Percentiles rank a stretch among this genome's conserved stretches.
These are phyloP conservation scores for Suricata suricatta DNA, from an alignment of 2,113 vertebrate species.

Conservation along the genomic window DNA sequence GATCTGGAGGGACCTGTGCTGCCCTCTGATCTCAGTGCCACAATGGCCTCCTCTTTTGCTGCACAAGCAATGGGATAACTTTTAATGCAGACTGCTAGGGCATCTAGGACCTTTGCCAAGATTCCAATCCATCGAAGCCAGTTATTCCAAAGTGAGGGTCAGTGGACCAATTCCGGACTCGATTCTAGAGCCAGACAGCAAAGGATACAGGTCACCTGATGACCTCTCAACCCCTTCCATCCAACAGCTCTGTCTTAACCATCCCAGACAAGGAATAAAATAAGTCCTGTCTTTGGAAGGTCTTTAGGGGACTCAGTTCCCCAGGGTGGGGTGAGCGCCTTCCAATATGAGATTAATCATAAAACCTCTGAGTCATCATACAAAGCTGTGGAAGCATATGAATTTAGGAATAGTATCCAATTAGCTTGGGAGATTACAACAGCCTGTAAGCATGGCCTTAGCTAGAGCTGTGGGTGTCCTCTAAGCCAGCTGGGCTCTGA, in stretches of 20 bases:
- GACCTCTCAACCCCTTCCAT: not conserved
- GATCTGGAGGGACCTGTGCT: not conserved
- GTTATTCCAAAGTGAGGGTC: not conserved
- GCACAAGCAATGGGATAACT: not conserved
- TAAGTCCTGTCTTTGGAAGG: not conserved
- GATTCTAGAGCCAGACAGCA: not conserved
- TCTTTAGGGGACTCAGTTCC: slow-evolving; percentile 26
- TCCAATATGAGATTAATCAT: slow-evolving; percentile 4
- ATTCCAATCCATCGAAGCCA: slow-evolving; percentile 26
- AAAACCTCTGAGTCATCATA: not conserved
- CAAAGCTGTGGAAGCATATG: not conserved
- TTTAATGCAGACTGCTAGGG: not conserved
- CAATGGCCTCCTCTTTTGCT: not conserved
- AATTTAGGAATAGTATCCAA: not conserved
- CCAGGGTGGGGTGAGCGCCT: not conserved
- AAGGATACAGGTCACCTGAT: not conserved
- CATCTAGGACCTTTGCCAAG: not conserved
- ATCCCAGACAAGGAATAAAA: not conserved
- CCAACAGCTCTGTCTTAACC: not conserved
- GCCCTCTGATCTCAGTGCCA: not conserved
- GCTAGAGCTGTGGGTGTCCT: not conserved
- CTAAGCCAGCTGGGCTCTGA: slow-evolving; percentile 22
- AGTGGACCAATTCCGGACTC: not conserved
- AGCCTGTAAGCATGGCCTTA: not conserved
- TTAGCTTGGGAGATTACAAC: not conserved